These are phyloP conservation scores for Polymixis lichenea DNA, from an alignment of 2,888 invertebrate species.

Conservation along the genomic window DNA sequence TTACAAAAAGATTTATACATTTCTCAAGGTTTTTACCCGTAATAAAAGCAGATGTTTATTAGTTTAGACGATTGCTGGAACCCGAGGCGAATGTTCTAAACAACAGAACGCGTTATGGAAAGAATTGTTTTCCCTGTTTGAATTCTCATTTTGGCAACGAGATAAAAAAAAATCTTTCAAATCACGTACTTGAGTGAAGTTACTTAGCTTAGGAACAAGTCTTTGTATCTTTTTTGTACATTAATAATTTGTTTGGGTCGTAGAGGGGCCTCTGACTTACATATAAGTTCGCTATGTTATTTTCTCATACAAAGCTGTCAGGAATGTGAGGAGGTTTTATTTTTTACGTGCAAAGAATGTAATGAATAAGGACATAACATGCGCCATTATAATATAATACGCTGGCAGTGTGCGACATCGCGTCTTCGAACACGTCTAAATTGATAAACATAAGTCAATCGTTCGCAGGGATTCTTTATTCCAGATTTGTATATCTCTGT, in stretches of 20 bases:
- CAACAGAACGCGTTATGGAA: constrained; percentile 75
- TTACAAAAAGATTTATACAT: constrained; percentile 68
- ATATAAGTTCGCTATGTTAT: constrained; percentile 81
- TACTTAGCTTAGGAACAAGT: constrained; percentile 81
- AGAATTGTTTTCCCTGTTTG: constrained; percentile 78
- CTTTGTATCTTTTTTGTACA: constrained; percentile 84
- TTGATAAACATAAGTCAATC: constrained; percentile 77
- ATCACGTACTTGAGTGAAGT: constrained; percentile 83
- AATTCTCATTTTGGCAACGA: constrained; percentile 76
- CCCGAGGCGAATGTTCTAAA: constrained; percentile 74
- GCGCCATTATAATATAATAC: constrained; percentile 77
- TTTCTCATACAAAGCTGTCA: constrained; percentile 84
- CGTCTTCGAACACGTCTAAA: constrained; percentile 72
- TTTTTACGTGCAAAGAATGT: constrained; percentile 87
- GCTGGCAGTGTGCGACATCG: constrained; percentile 68
- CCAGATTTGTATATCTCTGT: constrained; percentile 24
- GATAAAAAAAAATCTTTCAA: constrained; percentile 80
- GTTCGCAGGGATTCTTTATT: constrained; percentile 45
- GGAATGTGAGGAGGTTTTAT: constrained; percentile 83
- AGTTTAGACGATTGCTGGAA: constrained; percentile 75
- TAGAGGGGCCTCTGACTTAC: constrained; percentile 78
- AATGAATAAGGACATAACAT: constrained; percentile 80
- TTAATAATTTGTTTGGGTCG: constrained; percentile 84
- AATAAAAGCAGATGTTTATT: constrained; percentile 75
- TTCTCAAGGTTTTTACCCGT: constrained; percentile 64